phyloP scores from a whole-genome alignment of 2,797 vertebrate species.

The Xiphophorus birchmanni region DNA sequence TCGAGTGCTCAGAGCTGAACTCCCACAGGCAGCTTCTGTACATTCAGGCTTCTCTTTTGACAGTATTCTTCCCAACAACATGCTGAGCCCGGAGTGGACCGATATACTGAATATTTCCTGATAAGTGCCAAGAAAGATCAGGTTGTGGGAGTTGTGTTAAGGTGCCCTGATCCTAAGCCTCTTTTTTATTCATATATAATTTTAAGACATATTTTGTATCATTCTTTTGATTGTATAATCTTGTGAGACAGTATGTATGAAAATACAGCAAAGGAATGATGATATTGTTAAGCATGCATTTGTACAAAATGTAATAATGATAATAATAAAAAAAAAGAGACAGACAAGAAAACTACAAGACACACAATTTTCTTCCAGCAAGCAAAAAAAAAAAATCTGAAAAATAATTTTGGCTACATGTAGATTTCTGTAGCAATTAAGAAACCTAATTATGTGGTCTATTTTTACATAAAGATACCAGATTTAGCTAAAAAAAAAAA shows the following conservation, averaged over 20 bases:
- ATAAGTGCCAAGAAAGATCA: slow-evolving; percentile 35
- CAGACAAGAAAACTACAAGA: slow-evolving; percentile 14
- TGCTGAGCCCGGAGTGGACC: slow-evolving; percentile 39
- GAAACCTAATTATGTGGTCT: background rate
- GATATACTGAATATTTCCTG: slow-evolving; percentile 35
- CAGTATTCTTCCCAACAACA: slow-evolving; percentile 39
- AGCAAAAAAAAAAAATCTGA: background rate
- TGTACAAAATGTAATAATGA: background rate
- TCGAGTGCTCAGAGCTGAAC: slow-evolving; percentile 48
- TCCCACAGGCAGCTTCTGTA: slow-evolving; percentile 57
- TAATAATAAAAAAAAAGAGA: slow-evolving; percentile 13
- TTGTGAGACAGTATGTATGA: slow-evolving; percentile 19
- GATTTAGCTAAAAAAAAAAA: background rate
- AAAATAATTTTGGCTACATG: background rate
- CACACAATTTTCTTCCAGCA: slow-evolving; percentile 22
- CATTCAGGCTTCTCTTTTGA: slow-evolving; percentile 59
- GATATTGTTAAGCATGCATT: slow-evolving; percentile 31
- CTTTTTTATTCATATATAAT: slow-evolving; percentile 8
- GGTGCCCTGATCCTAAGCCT: slow-evolving; percentile 16
- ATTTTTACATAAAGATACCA: background rate
- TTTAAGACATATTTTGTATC: slow-evolving; percentile 8
- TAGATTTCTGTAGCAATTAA: background rate
- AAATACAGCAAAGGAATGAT: background rate
- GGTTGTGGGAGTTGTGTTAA: slow-evolving; percentile 18
- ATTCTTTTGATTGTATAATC: slow-evolving; percentile 14